These are phyloP conservation scores for Nothoprocta perdicaria DNA, from an alignment of 2,113 vertebrate species.

Conservation along the genomic window DNA sequence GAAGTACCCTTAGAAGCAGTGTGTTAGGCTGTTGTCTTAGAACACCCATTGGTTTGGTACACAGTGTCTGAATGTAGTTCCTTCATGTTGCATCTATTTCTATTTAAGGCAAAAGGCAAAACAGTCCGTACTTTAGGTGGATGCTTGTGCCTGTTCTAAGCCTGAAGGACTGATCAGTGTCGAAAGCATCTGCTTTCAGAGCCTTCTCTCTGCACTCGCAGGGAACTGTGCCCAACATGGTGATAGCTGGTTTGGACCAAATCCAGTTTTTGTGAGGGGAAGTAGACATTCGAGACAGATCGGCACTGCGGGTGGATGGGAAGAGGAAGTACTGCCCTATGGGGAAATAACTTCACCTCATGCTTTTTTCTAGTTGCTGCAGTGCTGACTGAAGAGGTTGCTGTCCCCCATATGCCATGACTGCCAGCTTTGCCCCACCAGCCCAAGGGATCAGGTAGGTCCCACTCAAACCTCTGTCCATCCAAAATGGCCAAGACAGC, in stretches of 20 bases:
- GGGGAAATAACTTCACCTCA: background rate
- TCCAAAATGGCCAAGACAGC: background rate
- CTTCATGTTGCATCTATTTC: background rate
- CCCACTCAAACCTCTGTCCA: background rate
- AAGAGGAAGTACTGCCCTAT: background rate
- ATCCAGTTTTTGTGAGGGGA: background rate
- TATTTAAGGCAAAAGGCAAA: background rate
- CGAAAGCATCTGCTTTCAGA: background rate
- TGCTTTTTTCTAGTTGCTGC: background rate
- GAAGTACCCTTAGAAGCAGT: background rate
- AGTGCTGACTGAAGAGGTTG: background rate
- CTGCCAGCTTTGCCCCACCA: background rate
- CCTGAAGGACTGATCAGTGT: background rate
- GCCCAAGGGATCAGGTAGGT: rapidly evolving
- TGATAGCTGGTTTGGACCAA: background rate
- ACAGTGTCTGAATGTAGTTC: background rate
- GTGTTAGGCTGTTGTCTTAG: background rate
- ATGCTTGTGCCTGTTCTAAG: background rate
- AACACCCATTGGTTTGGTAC: background rate
- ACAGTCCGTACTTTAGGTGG: background rate
- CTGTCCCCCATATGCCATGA: background rate
- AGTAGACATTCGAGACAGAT: background rate
- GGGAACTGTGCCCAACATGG: background rate
- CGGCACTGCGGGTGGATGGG: background rate
- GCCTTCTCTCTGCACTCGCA: background rate